Base-by-base conservation (phyloP, 2,113 vertebrate species). In the Psilopsiagon aymara region DNA sequence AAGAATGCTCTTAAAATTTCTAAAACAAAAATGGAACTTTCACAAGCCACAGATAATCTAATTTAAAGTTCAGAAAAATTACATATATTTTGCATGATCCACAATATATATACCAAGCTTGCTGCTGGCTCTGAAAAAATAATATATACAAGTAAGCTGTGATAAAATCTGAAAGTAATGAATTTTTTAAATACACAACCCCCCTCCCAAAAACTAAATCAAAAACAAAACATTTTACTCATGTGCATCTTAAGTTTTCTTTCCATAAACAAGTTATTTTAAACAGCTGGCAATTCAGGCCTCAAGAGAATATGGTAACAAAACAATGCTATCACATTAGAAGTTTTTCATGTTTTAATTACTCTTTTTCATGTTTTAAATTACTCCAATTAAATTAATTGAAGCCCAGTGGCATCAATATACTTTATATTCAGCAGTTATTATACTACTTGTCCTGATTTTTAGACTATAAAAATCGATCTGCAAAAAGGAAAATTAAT, bases 301-400 rank as follows among this genome's bases (percentile, higher is more conserved):
- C 81, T 82, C 62, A 68, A 33, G 12, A 88, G 80, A 87, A 85
- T 82, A 89, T 9, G 29, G 51, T 16, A 92, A 92, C 52, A 80
- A 78, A 86, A 70, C 24, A 75, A 33, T 64, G 47, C 28, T 63
- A 77, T 53, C 62, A 97, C 89, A 39, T 17, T 92, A 69, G 67
- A 89, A 41, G 14, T 28, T 80, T 94, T 94, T 49, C 13, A 46
- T 49, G 68, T 93, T 91, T 86, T 78, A 87, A 87, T 90, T 82
- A 80, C 7, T 57, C 23, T n/a, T 57, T n/a, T n/a, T n/a, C 20
- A 57, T n/a, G 55, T 23, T 57, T 57, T 57, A n/a, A 57, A 57
- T 57, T n/a, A 57, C 55, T n/a, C 33, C 55, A 14, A n/a, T 57
- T n/a, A n/a, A 57, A 57, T 57, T 57, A 57, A 57, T 9, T 57